phyloP scores from a whole-genome alignment of 2,797 vertebrate genomes.

The Podarcis siculus region DNA sequence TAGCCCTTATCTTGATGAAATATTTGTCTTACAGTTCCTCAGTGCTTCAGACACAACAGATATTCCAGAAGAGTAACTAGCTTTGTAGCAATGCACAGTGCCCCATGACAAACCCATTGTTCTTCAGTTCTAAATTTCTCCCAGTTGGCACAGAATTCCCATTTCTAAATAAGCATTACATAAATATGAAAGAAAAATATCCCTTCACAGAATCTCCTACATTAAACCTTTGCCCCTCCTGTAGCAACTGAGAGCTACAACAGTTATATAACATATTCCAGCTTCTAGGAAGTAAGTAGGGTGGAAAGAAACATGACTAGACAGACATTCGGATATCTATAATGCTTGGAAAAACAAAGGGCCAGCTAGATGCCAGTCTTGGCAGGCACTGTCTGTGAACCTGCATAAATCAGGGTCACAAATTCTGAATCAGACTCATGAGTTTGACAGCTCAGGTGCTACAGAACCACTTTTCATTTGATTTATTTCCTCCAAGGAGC shows the following conservation, averaged over 20 bases:
- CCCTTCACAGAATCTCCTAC: not conserved
- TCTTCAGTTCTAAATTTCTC: not conserved
- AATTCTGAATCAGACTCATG: not conserved
- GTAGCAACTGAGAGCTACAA: not conserved
- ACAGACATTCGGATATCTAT: not conserved
- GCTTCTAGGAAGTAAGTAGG: not conserved
- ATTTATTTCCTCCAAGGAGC: not conserved
- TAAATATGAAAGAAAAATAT: not conserved
- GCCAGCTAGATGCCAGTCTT: not conserved
- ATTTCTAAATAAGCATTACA: not conserved
- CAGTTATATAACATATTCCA: not conserved
- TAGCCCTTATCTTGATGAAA: not conserved
- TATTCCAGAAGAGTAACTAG: not conserved
- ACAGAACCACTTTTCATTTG: not conserved
- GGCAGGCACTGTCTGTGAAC: not conserved
- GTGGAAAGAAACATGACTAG: not conserved
- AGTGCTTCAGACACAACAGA: not conserved
- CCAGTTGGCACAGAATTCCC: not conserved
- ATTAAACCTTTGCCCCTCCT: not conserved
- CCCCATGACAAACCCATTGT: not conserved
- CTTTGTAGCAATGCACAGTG: not conserved
- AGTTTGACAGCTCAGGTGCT: not conserved
- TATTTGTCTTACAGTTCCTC: not conserved
- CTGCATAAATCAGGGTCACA: not conserved
- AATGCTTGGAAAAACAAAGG: not conserved